phyloP scores from a whole-genome alignment of 1,140 invertebrate genomes.

The Notospermus geniculatus region DNA sequence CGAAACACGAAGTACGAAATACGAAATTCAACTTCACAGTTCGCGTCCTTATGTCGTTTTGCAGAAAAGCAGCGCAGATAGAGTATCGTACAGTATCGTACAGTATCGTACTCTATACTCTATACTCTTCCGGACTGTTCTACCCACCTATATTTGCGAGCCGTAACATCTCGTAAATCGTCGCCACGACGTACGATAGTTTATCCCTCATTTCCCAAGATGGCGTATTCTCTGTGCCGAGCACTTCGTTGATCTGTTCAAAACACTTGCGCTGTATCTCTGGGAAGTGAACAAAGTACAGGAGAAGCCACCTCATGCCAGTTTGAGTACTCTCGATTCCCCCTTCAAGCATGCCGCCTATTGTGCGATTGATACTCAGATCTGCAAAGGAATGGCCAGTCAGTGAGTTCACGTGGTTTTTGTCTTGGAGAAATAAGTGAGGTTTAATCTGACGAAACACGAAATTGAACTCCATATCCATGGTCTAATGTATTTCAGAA shows the following conservation, averaged over 20 bases:
- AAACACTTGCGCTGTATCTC: not conserved
- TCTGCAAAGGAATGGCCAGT: slow-evolving; percentile 1
- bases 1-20: too few species aligned
- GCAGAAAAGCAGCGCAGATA: too few species aligned
- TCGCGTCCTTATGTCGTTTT: too few species aligned
- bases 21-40: too few species aligned
- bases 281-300: not conserved
- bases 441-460: too few species aligned
- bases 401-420: too few species aligned
- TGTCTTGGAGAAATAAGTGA: too few species aligned
- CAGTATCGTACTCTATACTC: too few species aligned
- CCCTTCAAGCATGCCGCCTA: not conserved
- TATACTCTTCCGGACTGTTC: too few species aligned
- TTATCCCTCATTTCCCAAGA: slow-evolving; percentile 16
- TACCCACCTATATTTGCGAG: slow-evolving; percentile 42
- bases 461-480: too few species aligned
- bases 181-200: slow-evolving; percentile 27
- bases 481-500: too few species aligned
- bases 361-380: not conserved
- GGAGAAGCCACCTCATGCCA: not conserved
- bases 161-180: slow-evolving; percentile 42
- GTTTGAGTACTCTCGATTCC: slow-evolving; percentile 5
- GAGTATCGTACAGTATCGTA: too few species aligned
- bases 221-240: not conserved
- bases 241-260: not conserved